Evolutionary conservation across 2,797 vertebrate genomes (phyloP), one percentile per base, ranked within the genome.

Genomic region (Rhynchonycteris naso): DNA sequence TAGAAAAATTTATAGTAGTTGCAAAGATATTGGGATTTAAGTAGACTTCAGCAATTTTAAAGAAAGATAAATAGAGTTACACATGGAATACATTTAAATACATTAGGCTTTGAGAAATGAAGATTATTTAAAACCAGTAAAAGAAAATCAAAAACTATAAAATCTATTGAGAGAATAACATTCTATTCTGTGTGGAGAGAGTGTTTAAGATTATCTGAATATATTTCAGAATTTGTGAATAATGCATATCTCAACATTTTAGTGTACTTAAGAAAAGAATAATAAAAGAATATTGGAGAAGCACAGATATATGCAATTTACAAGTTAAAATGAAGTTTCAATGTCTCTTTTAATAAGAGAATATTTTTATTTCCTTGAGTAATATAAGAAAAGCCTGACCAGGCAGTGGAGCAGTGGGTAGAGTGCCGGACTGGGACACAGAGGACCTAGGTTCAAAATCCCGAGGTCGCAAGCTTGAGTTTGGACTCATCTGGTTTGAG

Each of bases 31-130:
- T 85, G 75, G 75, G 0, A 15, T 94, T 93, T 69, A 94, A 97
- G 89, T 91, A 72, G 90, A 69, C 43, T 52, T 84, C 92, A 93
- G 72, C 82, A 94, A 30, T 81, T 96, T 56, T 79, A 72, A 83
- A 86, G 89, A 33, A 58, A 50, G 71, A 88, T 13, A 96, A 95
- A 96, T 74, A 68, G 96, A 97, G 90, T 69, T 93, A 56, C 74
- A 96, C 84, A 96, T 91, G 94, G 84, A 58, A 54, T 61, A 65
- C 80, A 78, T 54, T 97, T 96, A 95, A 97, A 92, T 88, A 47
- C 4, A 72, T 86, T 43, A 90, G 86, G 30, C 22, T 90, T 95
- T 75, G 90, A 92, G 59, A 95, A 65, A 95, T 75, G 0, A 38
- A 96, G 91, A 96, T 90, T 65, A 50, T 1, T n/a, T 80, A 97